Conservation (phyloP, 2,888 invertebrate species). For the Harpagoxenus sublaevis region DNA sequence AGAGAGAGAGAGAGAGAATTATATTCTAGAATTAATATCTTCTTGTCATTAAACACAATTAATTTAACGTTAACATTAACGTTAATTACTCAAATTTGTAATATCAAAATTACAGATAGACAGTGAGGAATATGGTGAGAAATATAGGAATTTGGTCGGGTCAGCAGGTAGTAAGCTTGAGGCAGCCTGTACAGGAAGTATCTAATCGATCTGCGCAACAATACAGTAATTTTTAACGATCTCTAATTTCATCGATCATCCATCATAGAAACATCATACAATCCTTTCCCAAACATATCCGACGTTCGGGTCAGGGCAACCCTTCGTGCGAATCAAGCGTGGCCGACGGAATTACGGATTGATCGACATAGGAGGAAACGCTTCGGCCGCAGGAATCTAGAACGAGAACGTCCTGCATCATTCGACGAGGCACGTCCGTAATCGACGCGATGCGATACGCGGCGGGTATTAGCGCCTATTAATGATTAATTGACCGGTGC, state of each 20-base stretch:
- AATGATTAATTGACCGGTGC: conserved; percentile 82
- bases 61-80: not conserved
- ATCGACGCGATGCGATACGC: conserved; percentile 61
- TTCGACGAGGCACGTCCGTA: conserved; percentile 50
- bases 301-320: conserved; percentile 41
- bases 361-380: conserved; percentile 49
- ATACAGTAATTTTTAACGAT: conserved; percentile 48
- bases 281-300: conserved; percentile 54
- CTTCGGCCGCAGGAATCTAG: conserved; percentile 59
- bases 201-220: conserved; percentile 36
- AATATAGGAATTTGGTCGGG: not conserved
- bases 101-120: not conserved
- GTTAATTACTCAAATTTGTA: not conserved
- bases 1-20: conserved; percentile 14
- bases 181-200: conserved; percentile 16
- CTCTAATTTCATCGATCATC: conserved; percentile 53
- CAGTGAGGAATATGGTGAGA: too few relatives aligned
- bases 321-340: conserved; percentile 34
- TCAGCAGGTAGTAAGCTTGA: not conserved
- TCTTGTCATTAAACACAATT: not conserved
- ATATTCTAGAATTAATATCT: not conserved
- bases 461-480: conserved; percentile 78
- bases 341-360: conserved; percentile 28
- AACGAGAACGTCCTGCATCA: conserved; percentile 52
- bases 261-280: conserved; percentile 52